A percentile compares a stretch with the other conserved stretches of the same genome.
Evolutionary conservation across 2,113 vertebrate species (phyloP).

Genomic region (Oryzias curvinotus): DNA sequence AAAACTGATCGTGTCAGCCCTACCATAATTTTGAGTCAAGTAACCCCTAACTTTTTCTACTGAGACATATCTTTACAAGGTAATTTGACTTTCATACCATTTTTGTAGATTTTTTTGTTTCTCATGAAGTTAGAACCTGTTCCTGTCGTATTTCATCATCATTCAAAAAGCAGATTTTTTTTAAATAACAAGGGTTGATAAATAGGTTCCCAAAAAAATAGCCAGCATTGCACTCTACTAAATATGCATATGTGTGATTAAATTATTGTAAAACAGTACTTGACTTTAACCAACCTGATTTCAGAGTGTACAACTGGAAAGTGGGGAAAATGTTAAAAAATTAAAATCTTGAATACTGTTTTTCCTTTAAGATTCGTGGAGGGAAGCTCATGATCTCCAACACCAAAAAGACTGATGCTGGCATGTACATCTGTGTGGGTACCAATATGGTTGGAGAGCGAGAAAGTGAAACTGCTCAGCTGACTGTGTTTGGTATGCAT

Average conservation of each 20-base stretch:
- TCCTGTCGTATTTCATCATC: no score
- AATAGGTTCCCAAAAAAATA: no score
- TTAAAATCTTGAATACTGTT: neutral
- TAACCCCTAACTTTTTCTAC: no score
- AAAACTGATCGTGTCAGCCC: no score
- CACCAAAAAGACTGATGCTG: constrained; percentile 91
- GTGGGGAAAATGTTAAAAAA: neutral
- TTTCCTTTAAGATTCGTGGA: constrained; percentile 85
- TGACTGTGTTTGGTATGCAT: constrained; percentile 94
- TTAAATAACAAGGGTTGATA: no score
- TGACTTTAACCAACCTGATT: neutral
- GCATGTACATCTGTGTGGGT: constrained; percentile 95
- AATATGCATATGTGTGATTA: neutral
- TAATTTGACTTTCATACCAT: no score
- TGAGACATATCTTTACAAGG: no score
- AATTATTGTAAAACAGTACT: neutral
- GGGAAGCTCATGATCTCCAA: constrained; percentile 99
- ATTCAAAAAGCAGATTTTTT: no score
- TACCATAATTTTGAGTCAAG: no score
- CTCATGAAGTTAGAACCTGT: no score
- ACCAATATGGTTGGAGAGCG: constrained; percentile 98
- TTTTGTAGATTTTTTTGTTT: no score
- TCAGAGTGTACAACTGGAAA: neutral
- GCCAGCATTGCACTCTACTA: no score
- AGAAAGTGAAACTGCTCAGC: constrained; percentile 94